These are phyloP conservation scores for Yponomeuta malinellus DNA, from an alignment of 2,888 invertebrate species.

Conservation along the genomic window DNA sequence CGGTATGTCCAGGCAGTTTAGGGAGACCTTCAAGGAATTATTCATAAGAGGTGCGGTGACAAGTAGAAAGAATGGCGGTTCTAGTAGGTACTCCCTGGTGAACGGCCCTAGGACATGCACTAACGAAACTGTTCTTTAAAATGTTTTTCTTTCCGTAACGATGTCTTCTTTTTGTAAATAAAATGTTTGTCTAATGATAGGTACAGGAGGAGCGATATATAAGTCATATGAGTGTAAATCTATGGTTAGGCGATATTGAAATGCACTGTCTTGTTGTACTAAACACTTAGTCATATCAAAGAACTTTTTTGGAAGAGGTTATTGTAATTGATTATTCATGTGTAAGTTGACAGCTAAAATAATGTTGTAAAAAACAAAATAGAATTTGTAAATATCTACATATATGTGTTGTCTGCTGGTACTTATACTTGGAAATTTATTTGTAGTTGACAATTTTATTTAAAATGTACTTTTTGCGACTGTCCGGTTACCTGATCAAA, in stretches of 20 bases:
- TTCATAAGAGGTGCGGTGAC: constrained; percentile 81
- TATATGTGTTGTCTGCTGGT: too few relatives aligned
- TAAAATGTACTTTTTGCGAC: constrained; percentile 45
- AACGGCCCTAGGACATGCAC: constrained; percentile 89
- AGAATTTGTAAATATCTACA: too few relatives aligned
- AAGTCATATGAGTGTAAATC: background rate
- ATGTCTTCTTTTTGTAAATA: background rate
- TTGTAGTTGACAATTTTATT: background rate
- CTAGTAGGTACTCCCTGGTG: constrained; percentile 86
- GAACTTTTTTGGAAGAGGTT: background rate
- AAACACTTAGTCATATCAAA: background rate
- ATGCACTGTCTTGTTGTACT: background rate
- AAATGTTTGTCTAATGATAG: background rate
- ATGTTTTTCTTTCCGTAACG: background rate
- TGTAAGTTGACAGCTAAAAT: too few relatives aligned
- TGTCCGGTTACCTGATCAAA: constrained; percentile 44
- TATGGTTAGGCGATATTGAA: background rate
- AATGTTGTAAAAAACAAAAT: too few relatives aligned
- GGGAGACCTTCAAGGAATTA: constrained; percentile 92
- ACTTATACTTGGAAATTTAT: background rate
- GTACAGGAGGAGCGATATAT: background rate
- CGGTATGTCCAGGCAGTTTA: constrained; percentile 95
- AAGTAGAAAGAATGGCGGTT: constrained; percentile 79
- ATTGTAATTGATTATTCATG: too few relatives aligned
- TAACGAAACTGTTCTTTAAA: constrained; percentile 80